Evolutionary conservation across 2,888 invertebrate species (phyloP).

Genomic region (Ennomos erosarius): DNA sequence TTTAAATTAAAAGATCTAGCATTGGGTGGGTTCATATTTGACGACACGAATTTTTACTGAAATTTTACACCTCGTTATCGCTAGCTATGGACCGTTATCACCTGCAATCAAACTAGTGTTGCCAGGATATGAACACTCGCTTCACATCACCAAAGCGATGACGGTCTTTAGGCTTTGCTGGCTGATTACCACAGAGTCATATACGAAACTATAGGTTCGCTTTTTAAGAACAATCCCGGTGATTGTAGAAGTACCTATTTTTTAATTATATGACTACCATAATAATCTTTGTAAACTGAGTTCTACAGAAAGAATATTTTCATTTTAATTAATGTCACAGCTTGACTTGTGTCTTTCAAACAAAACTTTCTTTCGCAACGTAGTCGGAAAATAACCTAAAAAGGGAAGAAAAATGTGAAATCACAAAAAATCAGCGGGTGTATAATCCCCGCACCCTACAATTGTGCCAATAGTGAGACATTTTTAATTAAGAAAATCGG

Average conservation of each 20-base stretch:
- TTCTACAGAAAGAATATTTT: not conserved
- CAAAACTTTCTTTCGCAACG: not conserved
- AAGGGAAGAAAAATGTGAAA: constrained; percentile 15
- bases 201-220: no score
- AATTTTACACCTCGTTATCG: not conserved
- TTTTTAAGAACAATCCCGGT: no score
- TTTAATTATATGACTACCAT: no score
- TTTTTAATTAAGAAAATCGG: constrained; percentile 83
- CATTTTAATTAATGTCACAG: constrained; percentile 5
- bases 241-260: no score
- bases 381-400: constrained; percentile 1
- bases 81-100: no score
- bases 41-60: constrained; percentile 8
- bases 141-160: no score
- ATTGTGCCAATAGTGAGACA: constrained; percentile 73
- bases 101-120: no score
- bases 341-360: not conserved
- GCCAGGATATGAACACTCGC: no score
- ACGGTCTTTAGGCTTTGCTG: no score
- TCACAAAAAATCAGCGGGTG: constrained; percentile 35
- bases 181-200: no score
- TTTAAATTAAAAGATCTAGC: constrained; percentile 18
- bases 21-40: not conserved
- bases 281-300: no score
- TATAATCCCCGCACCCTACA: constrained; percentile 37